Evolutionary conservation across 1,140 invertebrate species (phyloP).

Genomic region (Eumaeus atala): DNA sequence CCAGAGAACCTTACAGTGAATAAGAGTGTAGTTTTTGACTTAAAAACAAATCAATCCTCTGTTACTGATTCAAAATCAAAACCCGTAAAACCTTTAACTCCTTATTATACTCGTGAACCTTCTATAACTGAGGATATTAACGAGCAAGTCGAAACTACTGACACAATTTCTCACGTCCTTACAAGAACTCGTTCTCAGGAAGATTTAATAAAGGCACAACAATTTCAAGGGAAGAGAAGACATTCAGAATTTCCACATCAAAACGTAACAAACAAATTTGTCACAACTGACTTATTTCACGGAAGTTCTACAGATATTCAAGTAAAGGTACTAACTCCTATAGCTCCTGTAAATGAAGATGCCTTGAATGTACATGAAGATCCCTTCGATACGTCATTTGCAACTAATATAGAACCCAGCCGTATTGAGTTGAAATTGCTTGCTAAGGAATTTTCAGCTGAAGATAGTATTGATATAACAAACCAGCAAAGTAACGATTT

Average conservation of each 20-base stretch:
- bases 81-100: conserved; percentile 82
- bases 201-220: conserved; percentile 72
- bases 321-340: conserved; percentile 76
- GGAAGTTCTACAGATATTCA: conserved; percentile 76
- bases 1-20: conserved; percentile 76
- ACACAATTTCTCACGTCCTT: conserved; percentile 74
- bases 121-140: conserved; percentile 74
- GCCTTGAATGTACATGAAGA: conserved; percentile 74
- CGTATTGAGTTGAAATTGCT: conserved; percentile 84
- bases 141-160: conserved; percentile 62
- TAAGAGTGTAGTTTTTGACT: conserved; percentile 83
- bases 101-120: conserved; percentile 80
- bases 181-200: conserved; percentile 75
- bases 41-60: conserved; percentile 48
- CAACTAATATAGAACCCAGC: conserved; percentile 78
- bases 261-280: conserved; percentile 32
- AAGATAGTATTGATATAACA: conserved; percentile 43
- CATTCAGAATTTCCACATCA: conserved; percentile 62
- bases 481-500: conserved; percentile 55
- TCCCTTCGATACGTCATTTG: conserved; percentile 89
- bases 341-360: conserved; percentile 50
- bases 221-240: conserved; percentile 54
- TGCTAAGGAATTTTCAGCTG: conserved; percentile 79
- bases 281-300: conserved; percentile 75
- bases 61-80: conserved; percentile 53